These are phyloP conservation scores for Lithophane semibrunnea DNA, from an alignment of 2,888 invertebrate genomes.

Conservation along the genomic window DNA sequence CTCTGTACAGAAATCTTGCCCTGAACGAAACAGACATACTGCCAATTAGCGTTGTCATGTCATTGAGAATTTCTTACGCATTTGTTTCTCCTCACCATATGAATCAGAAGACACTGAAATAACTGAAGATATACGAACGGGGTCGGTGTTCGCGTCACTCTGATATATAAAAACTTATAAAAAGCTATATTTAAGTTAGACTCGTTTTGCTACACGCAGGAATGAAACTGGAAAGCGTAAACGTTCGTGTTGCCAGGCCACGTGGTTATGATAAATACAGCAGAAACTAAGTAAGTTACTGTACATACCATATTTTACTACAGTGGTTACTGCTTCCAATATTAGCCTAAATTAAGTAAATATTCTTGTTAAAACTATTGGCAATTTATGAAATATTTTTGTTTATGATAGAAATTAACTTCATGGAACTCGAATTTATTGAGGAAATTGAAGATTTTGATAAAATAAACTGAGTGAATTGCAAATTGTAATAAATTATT, in stretches of 20 bases:
- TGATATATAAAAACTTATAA: constrained; percentile 68
- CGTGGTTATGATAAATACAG: background rate
- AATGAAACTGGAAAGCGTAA: constrained; percentile 28
- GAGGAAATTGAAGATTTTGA: constrained; percentile 4
- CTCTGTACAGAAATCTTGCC: constrained; percentile 43
- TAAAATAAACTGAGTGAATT: constrained; percentile 11
- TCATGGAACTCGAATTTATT: constrained; percentile 15
- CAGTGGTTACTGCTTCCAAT: background rate
- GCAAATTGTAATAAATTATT: constrained; percentile 6
- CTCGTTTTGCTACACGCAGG: constrained; percentile 32
- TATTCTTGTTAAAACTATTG: background rate
- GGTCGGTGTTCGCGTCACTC: constrained; percentile 73
- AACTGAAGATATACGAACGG: constrained; percentile 72
- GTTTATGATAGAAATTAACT: constrained; percentile 10
- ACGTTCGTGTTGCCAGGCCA: constrained; percentile 8
- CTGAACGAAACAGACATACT: constrained; percentile 52
- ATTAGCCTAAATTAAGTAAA: background rate
- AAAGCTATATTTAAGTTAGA: constrained; percentile 61
- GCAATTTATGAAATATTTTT: background rate
- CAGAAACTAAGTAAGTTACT: background rate
- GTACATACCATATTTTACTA: background rate
- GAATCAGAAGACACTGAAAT: constrained; percentile 76
- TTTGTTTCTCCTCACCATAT: constrained; percentile 69
- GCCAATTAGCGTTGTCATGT: constrained; percentile 63
- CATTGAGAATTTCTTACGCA: constrained; percentile 67